phyloP scores from a whole-genome alignment of 1,140 invertebrate species.

The Limonius californicus region DNA sequence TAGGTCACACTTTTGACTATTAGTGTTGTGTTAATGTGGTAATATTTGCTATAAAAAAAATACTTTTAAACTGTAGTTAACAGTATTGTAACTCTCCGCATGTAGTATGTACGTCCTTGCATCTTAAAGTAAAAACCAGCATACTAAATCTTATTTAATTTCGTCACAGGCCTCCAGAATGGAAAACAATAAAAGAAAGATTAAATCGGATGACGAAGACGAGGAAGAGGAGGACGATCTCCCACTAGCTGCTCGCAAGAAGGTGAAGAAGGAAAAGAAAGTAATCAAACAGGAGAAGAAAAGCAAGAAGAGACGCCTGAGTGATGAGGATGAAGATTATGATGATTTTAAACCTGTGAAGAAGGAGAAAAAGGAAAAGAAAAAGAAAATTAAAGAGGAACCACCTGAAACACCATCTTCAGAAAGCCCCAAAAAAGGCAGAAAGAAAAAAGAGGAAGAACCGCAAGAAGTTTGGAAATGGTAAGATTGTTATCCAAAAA shows the following conservation, averaged over 20 bases:
- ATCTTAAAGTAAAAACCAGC: too few relatives aligned
- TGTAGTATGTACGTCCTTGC: too few relatives aligned
- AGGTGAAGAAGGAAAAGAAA: conserved; percentile 65
- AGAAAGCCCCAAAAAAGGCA: conserved; percentile 52
- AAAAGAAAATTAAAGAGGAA: conserved; percentile 43
- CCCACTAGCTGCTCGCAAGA: conserved; percentile 66
- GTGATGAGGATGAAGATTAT: conserved; percentile 58
- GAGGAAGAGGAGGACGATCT: conserved; percentile 58
- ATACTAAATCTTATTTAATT: too few relatives aligned
- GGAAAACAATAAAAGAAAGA: conserved; percentile 46
- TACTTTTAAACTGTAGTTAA: too few relatives aligned
- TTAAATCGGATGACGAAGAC: conserved; percentile 54
- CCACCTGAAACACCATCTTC: conserved; percentile 24
- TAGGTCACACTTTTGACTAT: conserved; percentile 22
- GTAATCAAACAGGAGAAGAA: conserved; percentile 50
- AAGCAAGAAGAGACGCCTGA: conserved; percentile 54
- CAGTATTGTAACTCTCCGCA: too few relatives aligned
- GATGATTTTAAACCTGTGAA: conserved; percentile 57
- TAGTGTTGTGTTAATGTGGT: conserved; percentile 21
- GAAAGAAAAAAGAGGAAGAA: conserved; percentile 78
- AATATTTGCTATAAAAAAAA: conserved; percentile 5
- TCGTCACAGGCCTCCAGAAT: conserved; percentile 3
- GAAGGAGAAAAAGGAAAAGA: conserved; percentile 51
- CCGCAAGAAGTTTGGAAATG: conserved; percentile 91
- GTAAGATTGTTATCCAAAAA: conserved; percentile 50